Percentiles rank a stretch among this genome's conserved stretches.
Evolutionary conservation across 2,888 invertebrate genomes (phyloP).

Genomic region (Drosophila paramelanica): DNA sequence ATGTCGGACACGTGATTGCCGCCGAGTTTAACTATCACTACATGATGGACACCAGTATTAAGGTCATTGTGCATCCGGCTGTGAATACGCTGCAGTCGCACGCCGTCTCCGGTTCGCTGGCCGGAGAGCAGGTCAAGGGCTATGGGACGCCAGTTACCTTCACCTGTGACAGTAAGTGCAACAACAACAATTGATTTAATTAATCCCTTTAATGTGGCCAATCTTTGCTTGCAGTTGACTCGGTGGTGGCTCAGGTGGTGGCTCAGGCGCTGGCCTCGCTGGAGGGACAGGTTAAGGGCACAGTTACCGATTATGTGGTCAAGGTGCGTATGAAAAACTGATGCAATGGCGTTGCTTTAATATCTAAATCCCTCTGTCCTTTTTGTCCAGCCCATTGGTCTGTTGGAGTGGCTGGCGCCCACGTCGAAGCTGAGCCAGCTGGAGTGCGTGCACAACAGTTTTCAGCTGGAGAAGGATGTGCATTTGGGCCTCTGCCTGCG

Average conservation of each 20-base stretch:
- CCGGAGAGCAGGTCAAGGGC: slow-evolving; percentile 82
- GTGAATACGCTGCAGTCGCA: slow-evolving; percentile 83
- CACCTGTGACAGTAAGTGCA: slow-evolving; percentile 93
- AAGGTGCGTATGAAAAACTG: slow-evolving; percentile 74
- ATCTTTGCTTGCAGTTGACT: slow-evolving; percentile 89
- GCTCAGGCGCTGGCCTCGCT: slow-evolving; percentile 93
- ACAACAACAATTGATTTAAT: neutral
- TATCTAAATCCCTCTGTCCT: neutral
- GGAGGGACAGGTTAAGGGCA: slow-evolving; percentile 89
- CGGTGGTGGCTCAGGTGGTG: slow-evolving; percentile 94
- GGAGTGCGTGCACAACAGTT: slow-evolving; percentile 96
- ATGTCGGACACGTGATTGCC: slow-evolving; percentile 95
- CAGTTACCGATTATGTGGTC: slow-evolving; percentile 89
- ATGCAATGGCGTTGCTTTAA: neutral
- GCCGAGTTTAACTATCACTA: slow-evolving; percentile 93
- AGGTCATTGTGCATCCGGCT: slow-evolving; percentile 91
- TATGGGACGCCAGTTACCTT: slow-evolving; percentile 91
- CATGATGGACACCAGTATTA: slow-evolving; percentile 93
- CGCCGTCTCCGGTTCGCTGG: slow-evolving; percentile 84
- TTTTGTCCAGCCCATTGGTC: slow-evolving; percentile 87
- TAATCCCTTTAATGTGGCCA: neutral
- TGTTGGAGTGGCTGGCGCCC: slow-evolving; percentile 94
- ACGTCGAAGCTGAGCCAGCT: slow-evolving; percentile 94
- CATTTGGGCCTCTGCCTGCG: slow-evolving; percentile 89
- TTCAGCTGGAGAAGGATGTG: slow-evolving; percentile 96